These are phyloP conservation scores for Sparidentex hasta DNA, from an alignment of 2,797 vertebrate species.

Conservation along the genomic window DNA sequence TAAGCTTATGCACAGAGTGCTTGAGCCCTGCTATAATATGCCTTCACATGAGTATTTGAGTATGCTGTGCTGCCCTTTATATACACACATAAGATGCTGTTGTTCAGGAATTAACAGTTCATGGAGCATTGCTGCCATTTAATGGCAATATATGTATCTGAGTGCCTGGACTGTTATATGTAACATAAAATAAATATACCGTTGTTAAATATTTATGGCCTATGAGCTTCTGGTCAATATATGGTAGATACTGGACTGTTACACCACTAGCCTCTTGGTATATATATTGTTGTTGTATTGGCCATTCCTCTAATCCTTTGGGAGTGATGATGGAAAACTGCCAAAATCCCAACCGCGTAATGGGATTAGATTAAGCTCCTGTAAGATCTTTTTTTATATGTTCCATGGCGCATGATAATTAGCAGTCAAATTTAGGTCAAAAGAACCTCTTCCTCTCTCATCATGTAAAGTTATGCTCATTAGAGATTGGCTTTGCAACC, in stretches of 20 bases:
- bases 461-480: slow-evolving; percentile 28
- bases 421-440: slow-evolving; percentile 55
- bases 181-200: too few species aligned
- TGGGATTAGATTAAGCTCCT: slow-evolving; percentile 32
- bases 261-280: neutral
- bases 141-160: neutral
- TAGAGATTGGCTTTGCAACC: slow-evolving; percentile 6
- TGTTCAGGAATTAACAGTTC: neutral
- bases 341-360: slow-evolving; percentile 18
- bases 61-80: neutral
- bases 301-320: slow-evolving; percentile 14
- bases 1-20: neutral
- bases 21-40: neutral
- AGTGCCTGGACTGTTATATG: neutral
- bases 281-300: neutral
- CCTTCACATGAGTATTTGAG: neutral
- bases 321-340: slow-evolving; percentile 18
- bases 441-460: slow-evolving; percentile 5
- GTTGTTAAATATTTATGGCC: neutral
- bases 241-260: neutral
- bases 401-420: slow-evolving; percentile 34
- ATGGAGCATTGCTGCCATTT: neutral
- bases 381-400: slow-evolving; percentile 3
- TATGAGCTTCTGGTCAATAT: neutral
- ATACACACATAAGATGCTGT: neutral